Base-by-base conservation (phyloP, 92 coral and sea anemone species). In the Hydrozoanthus gracilis region DNA sequence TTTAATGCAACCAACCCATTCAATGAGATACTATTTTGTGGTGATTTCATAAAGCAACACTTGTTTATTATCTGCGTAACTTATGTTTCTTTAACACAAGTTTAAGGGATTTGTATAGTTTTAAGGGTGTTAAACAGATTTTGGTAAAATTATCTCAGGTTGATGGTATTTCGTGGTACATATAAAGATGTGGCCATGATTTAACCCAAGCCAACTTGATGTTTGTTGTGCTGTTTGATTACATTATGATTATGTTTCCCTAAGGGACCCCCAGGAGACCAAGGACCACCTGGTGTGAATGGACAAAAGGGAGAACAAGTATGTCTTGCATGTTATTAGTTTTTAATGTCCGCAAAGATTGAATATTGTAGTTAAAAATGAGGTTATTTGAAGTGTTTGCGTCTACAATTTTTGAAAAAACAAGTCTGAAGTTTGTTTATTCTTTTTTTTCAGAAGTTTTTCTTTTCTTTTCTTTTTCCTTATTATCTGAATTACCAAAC, bases 221-320 rank as follows among this genome's bases (percentile, higher is more conserved):
- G 55, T 71, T n/a, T 8, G 13, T 5, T 5, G 4, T 44, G 76
- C 39, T 9, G 49, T 16, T 71, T 71, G 51, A 35, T 3, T 35
- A 44, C 18, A 5, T n/a, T 6, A 9, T 15, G 8, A 11, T 13
- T 16, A 73, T 55, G 18, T 51, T 56, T 61, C 5, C 16, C 45
- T 3, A 7, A 78, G 83, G 83, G 83, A 58, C 71, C 71, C 6
- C 71, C 71, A 15, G 83, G 83, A 45, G 71, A 78, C 7, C 83
- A 60, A 58, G 83, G 83, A 8, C 10, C 46, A 6, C 64, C 83
- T n/a, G 83, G 83, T 13, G 46, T 44, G 0, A 45, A 78, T 44
- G 83, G 83, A 76, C 82, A 76, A 46, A 76, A 76, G 35, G 82
- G 82, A 76, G 82, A 51, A 7, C 82, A 76, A 66, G 82, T 76